Conservation (phyloP, 2,888 invertebrate species). For the Petrolisthes cinctipes region DNA sequence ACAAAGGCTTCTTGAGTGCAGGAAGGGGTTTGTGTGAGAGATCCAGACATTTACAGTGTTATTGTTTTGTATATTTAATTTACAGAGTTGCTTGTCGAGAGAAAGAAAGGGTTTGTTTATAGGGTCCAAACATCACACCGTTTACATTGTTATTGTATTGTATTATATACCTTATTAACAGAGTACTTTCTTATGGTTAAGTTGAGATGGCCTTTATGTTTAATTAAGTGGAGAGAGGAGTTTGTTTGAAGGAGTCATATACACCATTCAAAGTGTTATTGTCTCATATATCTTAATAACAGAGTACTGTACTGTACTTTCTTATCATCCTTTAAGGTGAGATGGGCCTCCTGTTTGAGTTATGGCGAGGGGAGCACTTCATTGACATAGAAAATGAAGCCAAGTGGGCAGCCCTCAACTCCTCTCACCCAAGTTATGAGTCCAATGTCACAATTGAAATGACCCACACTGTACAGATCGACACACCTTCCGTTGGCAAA, state of each 20-base stretch:
- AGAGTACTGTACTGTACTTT: not conserved
- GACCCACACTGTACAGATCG: not conserved
- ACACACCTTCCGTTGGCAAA: not conserved
- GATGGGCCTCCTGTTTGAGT: slow-evolving; percentile 15
- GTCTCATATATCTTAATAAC: not conserved
- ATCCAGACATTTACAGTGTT: not conserved
- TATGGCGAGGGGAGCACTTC: not conserved
- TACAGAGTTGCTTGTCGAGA: too few relatives aligned
- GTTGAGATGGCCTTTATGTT: too few relatives aligned
- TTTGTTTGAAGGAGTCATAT: too few relatives aligned
- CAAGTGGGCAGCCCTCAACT: not conserved
- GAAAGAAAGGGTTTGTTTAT: too few relatives aligned
- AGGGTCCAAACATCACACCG: too few relatives aligned
- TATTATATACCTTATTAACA: too few relatives aligned
- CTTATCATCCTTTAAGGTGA: not conserved
- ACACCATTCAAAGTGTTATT: not conserved
- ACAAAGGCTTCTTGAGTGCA: too few relatives aligned
- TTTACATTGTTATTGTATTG: too few relatives aligned
- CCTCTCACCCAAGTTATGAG: not conserved
- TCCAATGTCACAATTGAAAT: not conserved
- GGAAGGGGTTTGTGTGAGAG: not conserved
- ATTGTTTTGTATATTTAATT: too few relatives aligned
- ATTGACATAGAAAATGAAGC: not conserved
- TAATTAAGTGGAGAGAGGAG: too few relatives aligned
- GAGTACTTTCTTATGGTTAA: too few relatives aligned